phyloP scores from a whole-genome alignment of 2,797 vertebrate species.

The Pempheris klunzingeri region DNA sequence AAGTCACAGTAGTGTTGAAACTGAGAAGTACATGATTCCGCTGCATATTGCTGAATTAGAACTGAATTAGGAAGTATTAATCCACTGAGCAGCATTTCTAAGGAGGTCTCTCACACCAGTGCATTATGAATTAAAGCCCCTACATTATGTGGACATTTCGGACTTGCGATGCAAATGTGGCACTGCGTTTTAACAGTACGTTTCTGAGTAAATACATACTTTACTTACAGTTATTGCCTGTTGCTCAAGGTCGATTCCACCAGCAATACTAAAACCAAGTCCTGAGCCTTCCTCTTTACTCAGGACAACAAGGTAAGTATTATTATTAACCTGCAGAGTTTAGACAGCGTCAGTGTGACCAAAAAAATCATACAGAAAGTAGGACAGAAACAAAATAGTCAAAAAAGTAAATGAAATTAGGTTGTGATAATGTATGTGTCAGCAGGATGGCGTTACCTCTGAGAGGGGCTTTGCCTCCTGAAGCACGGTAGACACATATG shows the following conservation, averaged over 20 bases:
- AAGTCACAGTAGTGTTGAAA: too few species aligned
- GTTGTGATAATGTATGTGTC: too few species aligned
- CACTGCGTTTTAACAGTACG: neutral
- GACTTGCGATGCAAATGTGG: too few species aligned
- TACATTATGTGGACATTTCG: too few species aligned
- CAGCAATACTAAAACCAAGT: slow-evolving; percentile 94
- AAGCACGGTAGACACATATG: slow-evolving; percentile 84
- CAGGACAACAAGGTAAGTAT: slow-evolving; percentile 90
- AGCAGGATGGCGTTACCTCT: slow-evolving; percentile 82
- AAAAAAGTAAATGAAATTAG: too few species aligned
- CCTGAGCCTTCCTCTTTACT: slow-evolving; percentile 93
- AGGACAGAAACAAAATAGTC: neutral
- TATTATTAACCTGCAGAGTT: slow-evolving; percentile 85
- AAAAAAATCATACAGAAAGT: neutral
- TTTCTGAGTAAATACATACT: neutral
- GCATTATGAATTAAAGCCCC: too few species aligned
- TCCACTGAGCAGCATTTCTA: too few species aligned
- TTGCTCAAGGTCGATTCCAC: slow-evolving; percentile 92
- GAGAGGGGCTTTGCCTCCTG: slow-evolving; percentile 86
- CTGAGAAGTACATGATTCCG: too few species aligned
- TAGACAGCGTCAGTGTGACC: slow-evolving; percentile 8
- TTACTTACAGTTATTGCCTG: slow-evolving; percentile 89
- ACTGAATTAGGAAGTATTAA: too few species aligned
- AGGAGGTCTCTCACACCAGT: too few species aligned
- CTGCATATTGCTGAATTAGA: too few species aligned